These are phyloP conservation scores for Choloepus didactylus DNA, from an alignment of 2,797 vertebrate species.

Conservation along the genomic window DNA sequence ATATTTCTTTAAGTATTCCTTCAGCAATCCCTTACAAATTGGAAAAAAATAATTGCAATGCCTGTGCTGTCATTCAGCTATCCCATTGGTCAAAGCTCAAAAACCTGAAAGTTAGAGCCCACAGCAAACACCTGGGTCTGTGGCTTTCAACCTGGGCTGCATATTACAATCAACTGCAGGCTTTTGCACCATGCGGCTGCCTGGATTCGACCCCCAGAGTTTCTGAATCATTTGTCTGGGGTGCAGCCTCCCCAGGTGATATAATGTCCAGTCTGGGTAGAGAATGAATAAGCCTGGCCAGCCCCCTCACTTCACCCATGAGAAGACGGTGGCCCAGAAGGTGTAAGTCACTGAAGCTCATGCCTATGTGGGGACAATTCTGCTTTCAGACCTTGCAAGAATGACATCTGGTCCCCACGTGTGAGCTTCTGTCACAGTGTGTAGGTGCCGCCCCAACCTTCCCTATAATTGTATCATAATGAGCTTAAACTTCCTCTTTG, in stretches of 20 bases:
- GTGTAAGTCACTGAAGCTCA: background rate
- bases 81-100: background rate
- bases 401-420: slow-evolving; percentile 11
- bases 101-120: background rate
- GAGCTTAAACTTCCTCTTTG: slow-evolving; percentile 39
- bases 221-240: background rate
- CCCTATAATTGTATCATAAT: background rate
- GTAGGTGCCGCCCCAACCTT: background rate
- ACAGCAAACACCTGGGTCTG: background rate
- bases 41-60: background rate
- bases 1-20: background rate
- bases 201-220: background rate
- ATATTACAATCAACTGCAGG: background rate
- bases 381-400: background rate
- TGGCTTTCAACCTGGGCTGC: rapidly evolving
- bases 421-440: background rate
- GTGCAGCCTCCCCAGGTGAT: background rate
- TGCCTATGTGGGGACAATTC: background rate
- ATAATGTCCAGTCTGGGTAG: background rate
- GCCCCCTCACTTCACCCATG: background rate
- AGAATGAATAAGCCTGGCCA: background rate
- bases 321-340: background rate
- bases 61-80: background rate
- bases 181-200: background rate
- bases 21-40: background rate